These are phyloP conservation scores for Sesia bembeciformis DNA, from an alignment of 2,888 invertebrate species.

Conservation along the genomic window DNA sequence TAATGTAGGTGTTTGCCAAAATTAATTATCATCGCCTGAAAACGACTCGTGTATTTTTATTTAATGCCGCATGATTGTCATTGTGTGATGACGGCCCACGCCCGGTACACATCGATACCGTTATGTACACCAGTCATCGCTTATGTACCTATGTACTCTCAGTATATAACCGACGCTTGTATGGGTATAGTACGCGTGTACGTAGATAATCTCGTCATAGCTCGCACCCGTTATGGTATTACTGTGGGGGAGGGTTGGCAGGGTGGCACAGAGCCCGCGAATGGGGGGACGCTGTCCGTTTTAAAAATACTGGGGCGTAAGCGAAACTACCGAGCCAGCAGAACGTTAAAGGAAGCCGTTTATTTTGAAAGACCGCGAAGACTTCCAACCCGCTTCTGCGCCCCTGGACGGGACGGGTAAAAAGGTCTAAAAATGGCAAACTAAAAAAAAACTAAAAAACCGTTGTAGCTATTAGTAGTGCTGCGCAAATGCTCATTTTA, in stretches of 20 bases:
- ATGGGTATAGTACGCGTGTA: conserved; percentile 54
- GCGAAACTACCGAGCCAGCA: conserved; percentile 51
- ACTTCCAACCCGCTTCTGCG: conserved; percentile 33
- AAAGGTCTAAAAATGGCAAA: conserved; percentile 42
- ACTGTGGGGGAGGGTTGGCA: conserved; percentile 46
- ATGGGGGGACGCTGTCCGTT: conserved; percentile 63
- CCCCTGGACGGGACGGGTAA: conserved; percentile 38
- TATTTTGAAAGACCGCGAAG: conserved; percentile 59
- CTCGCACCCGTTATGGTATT: conserved; percentile 73
- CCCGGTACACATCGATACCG: conserved; percentile 64
- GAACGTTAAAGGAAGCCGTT: conserved; percentile 60
- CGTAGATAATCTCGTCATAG: conserved; percentile 74
- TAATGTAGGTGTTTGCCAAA: too few relatives aligned
- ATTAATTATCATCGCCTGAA: too few relatives aligned
- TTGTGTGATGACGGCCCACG: conserved; percentile 56
- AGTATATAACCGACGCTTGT: conserved; percentile 54
- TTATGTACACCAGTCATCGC: conserved; percentile 61
- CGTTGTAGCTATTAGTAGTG: conserved; percentile 36
- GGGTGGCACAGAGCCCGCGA: conserved; percentile 27
- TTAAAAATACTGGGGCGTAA: conserved; percentile 67
- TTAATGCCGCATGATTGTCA: conserved; percentile 43
- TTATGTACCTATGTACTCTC: conserved; percentile 51
- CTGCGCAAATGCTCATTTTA: conserved; percentile 23
- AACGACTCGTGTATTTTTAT: conserved; percentile 27
- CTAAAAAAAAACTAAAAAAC: conserved; percentile 34